Conservation (phyloP, 2,888 invertebrate genomes). For the Kuschelorhynchus macadamiae region DNA sequence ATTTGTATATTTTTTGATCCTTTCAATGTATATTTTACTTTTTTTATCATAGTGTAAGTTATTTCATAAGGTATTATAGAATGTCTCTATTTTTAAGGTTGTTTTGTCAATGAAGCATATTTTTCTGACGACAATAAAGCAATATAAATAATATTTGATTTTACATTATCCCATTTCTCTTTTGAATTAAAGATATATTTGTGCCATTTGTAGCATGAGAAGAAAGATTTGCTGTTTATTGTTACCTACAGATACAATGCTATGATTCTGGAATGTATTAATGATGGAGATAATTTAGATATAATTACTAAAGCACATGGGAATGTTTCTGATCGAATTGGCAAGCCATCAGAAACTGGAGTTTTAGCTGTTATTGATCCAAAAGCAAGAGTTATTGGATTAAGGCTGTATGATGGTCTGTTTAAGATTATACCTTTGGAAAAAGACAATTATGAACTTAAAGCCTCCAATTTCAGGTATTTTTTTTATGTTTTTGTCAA, state of each 20-base stretch:
- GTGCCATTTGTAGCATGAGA: conserved; percentile 75
- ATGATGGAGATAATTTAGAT: conserved; percentile 85
- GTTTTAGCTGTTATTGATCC: conserved; percentile 97
- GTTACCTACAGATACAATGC: conserved; percentile 96
- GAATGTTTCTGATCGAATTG: conserved; percentile 94
- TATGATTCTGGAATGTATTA: conserved; percentile 93
- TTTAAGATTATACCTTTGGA: conserved; percentile 98
- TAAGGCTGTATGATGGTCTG: conserved; percentile 95
- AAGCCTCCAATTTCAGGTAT: conserved; percentile 86
- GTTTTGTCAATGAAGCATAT: too few relatives aligned
- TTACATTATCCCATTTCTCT: too few relatives aligned
- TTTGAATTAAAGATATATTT: too few relatives aligned
- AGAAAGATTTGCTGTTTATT: conserved; percentile 93
- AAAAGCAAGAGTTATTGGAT: conserved; percentile 93
- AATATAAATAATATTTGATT: too few relatives aligned
- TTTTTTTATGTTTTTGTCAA: too few relatives aligned
- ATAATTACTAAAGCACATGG: conserved; percentile 97
- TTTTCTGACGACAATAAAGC: too few relatives aligned
- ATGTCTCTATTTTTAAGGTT: too few relatives aligned
- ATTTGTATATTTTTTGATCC: too few relatives aligned
- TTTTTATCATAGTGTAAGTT: too few relatives aligned
- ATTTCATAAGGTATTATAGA: too few relatives aligned
- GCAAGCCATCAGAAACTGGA: conserved; percentile 95
- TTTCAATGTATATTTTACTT: too few relatives aligned
- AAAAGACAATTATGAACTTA: conserved; percentile 92